Percentiles rank a stretch among this genome's conserved stretches.
Conservation (phyloP, 2,888 invertebrate species). For the Boloria selene region DNA sequence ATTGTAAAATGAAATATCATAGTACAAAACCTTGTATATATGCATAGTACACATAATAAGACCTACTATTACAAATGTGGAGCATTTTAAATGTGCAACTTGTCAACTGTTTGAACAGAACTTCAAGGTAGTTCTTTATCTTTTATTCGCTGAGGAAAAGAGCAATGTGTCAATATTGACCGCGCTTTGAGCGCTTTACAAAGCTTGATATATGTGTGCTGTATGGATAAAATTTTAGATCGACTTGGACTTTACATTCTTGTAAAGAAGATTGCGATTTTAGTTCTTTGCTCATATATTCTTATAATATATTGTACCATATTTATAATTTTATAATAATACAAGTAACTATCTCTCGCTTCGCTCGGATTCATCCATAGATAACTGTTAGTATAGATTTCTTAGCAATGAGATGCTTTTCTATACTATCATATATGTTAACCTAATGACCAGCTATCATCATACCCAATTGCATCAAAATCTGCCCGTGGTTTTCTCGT, state of each 20-base stretch:
- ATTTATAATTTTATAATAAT: no score
- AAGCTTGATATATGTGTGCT: conserved; percentile 14
- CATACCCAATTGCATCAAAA: no score
- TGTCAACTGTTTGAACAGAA: conserved; percentile 28
- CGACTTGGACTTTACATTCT: background rate
- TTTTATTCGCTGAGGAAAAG: conserved; percentile 37
- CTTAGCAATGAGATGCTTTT: no score
- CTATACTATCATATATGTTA: no score
- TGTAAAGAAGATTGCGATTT: background rate
- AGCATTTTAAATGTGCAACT: conserved; percentile 21
- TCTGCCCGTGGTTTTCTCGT: no score
- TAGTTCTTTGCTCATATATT: no score
- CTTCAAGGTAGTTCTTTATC: conserved; percentile 26
- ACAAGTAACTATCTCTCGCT: no score
- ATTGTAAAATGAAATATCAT: background rate
- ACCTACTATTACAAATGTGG: conserved; percentile 12
- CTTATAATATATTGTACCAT: no score
- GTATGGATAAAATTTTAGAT: conserved; percentile 13
- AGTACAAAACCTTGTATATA: background rate
- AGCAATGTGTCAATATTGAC: conserved; percentile 51
- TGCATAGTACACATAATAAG: no score
- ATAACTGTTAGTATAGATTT: no score
- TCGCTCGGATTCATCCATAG: no score
- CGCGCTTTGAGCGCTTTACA: conserved; percentile 41
- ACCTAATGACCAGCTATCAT: no score